These are phyloP conservation scores for Plecturocebus donacophilus DNA, from an alignment of 2,113 vertebrate species.

Conservation along the genomic window DNA sequence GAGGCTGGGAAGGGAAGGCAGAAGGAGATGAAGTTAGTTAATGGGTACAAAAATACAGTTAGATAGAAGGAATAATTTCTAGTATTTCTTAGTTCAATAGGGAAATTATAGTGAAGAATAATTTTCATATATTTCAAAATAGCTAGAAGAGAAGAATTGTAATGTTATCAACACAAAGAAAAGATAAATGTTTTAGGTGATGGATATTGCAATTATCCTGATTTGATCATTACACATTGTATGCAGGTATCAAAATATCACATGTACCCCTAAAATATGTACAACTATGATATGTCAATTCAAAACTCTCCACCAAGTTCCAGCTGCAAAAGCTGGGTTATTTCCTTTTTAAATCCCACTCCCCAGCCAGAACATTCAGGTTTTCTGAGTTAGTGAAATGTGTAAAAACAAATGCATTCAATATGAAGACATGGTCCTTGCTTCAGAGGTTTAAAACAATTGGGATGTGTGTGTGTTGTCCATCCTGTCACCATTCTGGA, in stretches of 20 bases:
- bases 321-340: neutral
- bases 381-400: constrained; percentile 16
- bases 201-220: neutral
- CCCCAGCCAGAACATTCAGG: neutral
- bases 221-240: neutral
- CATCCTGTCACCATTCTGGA: neutral
- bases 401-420: neutral
- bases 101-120: neutral
- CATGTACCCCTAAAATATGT: neutral
- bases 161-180: neutral
- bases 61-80: neutral
- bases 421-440: neutral
- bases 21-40: neutral
- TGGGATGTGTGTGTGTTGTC: neutral
- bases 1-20: neutral
- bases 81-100: neutral
- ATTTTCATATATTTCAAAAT: neutral
- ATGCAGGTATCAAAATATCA: neutral
- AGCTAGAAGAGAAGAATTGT: neutral
- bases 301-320: constrained; percentile 1
- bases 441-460: neutral
- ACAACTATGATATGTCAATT: neutral
- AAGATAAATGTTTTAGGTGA: neutral
- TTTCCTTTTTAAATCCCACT: neutral
- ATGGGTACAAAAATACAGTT: neutral